Evolutionary conservation across 1,140 invertebrate species (phyloP).

Genomic region (Anagrus nilaparvatae): DNA sequence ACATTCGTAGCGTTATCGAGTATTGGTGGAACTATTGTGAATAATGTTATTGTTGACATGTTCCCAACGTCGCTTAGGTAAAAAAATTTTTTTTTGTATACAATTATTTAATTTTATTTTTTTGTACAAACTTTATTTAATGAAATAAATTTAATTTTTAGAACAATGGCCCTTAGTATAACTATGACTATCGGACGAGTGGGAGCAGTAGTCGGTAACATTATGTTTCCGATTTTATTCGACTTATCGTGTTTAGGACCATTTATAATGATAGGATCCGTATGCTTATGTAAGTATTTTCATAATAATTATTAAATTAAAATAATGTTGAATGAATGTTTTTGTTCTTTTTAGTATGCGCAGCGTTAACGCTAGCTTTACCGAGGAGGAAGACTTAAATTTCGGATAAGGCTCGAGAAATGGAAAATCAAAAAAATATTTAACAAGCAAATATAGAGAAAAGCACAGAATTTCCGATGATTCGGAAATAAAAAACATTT

Average conservation of each 20-base stretch:
- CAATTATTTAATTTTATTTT: constrained; percentile 2
- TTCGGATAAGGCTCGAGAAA: too few species aligned
- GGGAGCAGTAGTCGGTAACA: constrained; percentile 37
- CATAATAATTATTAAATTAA: background rate
- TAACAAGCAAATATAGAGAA: too few species aligned
- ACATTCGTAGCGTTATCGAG: constrained; percentile 34
- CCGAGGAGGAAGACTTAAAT: constrained; percentile 17
- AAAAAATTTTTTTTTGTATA: background rate
- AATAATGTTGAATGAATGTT: background rate
- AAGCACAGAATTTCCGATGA: too few species aligned
- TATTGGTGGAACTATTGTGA: constrained; percentile 32
- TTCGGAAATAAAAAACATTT: too few species aligned
- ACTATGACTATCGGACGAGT: constrained; percentile 36
- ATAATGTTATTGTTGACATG: constrained; percentile 32
- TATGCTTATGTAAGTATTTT: constrained; percentile 25
- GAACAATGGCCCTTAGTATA: constrained; percentile 38
- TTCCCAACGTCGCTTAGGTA: constrained; percentile 32
- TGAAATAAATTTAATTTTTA: constrained; percentile 20
- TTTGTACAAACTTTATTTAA: background rate
- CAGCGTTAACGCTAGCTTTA: constrained; percentile 21
- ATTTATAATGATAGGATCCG: constrained; percentile 34
- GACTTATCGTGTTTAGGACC: constrained; percentile 31
- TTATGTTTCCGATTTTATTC: constrained; percentile 37
- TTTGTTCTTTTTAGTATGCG: constrained; percentile 21
- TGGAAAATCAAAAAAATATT: too few species aligned